Evolutionary conservation across 2,888 invertebrate species (phyloP), one percentile per base, ranked within the genome.

Genomic region (Lithophane semibrunnea): DNA sequence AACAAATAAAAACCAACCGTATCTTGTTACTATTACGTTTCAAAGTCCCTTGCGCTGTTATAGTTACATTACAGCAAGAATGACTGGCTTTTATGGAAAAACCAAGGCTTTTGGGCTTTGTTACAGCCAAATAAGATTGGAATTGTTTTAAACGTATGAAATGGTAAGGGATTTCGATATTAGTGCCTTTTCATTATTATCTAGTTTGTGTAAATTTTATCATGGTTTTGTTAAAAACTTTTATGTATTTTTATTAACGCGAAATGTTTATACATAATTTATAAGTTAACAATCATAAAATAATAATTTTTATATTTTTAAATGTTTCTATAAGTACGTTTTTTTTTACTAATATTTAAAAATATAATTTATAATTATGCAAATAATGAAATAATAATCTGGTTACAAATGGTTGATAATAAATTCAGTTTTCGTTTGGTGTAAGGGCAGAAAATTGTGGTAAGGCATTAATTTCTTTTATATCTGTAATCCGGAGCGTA

Each of bases 1-100:
- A 1, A 18, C 71, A 77, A 52, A 21, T 16, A 16, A 89, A 88
- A 87, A 77, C 56, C 65, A 77, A 78, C 88, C 79, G 74, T 90
- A 87, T 29, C 0, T 0, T 0, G 3, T 42, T 9, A 0, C 0
- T 0, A 0, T 60, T 88, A 89, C 66, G 52, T n/a, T 42, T 52
- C 44, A 80, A 76, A 87, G 76, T 88, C 18, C 21, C 7, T 80
- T 76, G 61, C 42, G 18, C 0, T 54, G 16, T 37, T 56, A 42
- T 56, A 56, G 60, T 83, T 64, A 47, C 54, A 54, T 72, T 70
- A 37, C 37, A 18, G 21, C 8, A 44, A 29, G 56, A 73, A 64
- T 63, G 60, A 47, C 0, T 37, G 13, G 42, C 4, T 63, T 2
- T 1, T 37, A 18, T 12, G 54, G n/a, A 79, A 66, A 58, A n/a